phyloP scores from a whole-genome alignment of 2,888 invertebrate species.

The Thyatira batis region DNA sequence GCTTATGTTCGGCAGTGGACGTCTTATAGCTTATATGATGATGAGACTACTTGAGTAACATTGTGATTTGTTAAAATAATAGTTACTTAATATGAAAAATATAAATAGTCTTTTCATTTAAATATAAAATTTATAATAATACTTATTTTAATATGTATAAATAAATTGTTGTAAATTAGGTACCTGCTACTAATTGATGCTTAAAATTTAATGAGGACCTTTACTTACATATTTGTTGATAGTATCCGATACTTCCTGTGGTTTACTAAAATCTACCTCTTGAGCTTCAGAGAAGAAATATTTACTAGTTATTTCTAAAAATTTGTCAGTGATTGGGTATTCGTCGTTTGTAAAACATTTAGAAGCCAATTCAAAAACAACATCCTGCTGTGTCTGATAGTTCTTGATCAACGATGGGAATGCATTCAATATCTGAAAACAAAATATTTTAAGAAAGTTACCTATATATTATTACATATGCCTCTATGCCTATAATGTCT shows the following conservation, averaged over 20 bases:
- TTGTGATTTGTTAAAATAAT: too few relatives aligned
- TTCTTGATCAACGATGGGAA: not conserved
- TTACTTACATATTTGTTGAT: constrained; percentile 50
- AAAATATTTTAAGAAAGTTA: not conserved
- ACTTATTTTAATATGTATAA: too few relatives aligned
- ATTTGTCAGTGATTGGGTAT: constrained; percentile 22
- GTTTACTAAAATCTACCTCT: constrained; percentile 35
- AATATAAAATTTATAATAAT: too few relatives aligned
- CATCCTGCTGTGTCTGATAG: not conserved
- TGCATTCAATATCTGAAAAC: constrained; percentile 30
- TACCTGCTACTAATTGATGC: constrained; percentile 33
- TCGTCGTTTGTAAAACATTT: constrained; percentile 27
- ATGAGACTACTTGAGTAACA: too few relatives aligned
- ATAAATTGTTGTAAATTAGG: too few relatives aligned
- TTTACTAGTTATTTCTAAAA: constrained; percentile 12
- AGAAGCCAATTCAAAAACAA: constrained; percentile 26
- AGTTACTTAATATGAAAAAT: too few relatives aligned
- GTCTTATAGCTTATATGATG: too few relatives aligned
- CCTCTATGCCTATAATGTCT: too few relatives aligned
- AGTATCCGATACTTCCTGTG: constrained; percentile 25
- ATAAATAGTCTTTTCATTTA: too few relatives aligned
- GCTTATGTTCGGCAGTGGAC: too few relatives aligned
- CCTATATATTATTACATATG: too few relatives aligned
- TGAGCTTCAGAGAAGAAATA: constrained; percentile 33
- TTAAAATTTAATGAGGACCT: not conserved